Evolutionary conservation across 2,888 invertebrate genomes (phyloP), one percentile per base, ranked within the genome.

Genomic region (Syrphus vitripennis): DNA sequence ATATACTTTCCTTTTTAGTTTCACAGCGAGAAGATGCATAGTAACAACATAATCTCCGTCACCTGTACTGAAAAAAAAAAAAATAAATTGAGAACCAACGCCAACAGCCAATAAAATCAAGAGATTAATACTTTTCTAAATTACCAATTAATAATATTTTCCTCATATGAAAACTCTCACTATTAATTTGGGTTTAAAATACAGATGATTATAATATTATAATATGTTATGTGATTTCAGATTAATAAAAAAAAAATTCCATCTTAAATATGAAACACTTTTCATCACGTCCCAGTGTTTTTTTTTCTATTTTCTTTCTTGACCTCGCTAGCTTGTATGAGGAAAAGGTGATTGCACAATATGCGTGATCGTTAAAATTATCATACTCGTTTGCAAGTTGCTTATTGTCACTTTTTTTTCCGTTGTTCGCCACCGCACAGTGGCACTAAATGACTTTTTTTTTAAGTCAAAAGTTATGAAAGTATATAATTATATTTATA

Each of bases 331-430:
- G 2, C 24, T 50, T 21, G 3, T 37, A 26, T 29, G 37, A 37
- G 26, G 31, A 55, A 14, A 75, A 29, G n/a, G 19, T 31, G 16
- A 74, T 80, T 80, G 50, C 74, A 53, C 67, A 80, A 74, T 74
- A 80, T 74, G 74, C 59, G 59, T 67, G 67, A 48, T 53, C 63
- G 29, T 34, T 42, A 77, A 71, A 77, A 82, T 76, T 71, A 82
- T n/a, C 82, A 82, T 59, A 77, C 31, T 59, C 48, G 37, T 42
- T 67, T 55, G 37, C 40, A 57, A 65, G 45, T 50, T 31, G 29
- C 50, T 55, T 53, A 14, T 24, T 53, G 63, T 65, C 45, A 76
- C 53, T 65, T 45, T 53, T 37, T 34, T 45, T 40, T 45, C 42
- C 19, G 53, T 63, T 31, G 31, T 9, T 9, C n/a, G 7, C 61